A percentile compares a stretch with the other conserved stretches of the same genome.
Evolutionary conservation across 2,797 vertebrate genomes (phyloP).

Genomic region (Macrochelys suwanniensis): DNA sequence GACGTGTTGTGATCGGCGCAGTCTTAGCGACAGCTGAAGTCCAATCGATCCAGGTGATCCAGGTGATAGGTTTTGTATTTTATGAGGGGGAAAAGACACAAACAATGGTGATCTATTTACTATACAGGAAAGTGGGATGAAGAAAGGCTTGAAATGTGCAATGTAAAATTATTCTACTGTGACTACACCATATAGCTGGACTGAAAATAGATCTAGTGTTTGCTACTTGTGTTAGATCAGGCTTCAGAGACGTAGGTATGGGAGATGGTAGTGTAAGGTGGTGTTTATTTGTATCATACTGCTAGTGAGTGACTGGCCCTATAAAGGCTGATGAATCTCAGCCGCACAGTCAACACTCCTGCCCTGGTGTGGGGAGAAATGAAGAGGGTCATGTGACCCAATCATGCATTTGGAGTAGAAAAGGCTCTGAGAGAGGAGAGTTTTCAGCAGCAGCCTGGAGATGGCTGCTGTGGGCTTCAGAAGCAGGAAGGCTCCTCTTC

Average conservation of each 20-base stretch:
- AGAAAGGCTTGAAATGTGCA: neutral
- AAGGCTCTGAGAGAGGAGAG: neutral
- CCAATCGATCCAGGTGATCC: no score
- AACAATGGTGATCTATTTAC: neutral
- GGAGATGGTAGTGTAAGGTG: neutral
- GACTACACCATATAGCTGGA: neutral
- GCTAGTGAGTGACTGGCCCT: neutral
- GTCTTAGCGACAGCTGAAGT: no score
- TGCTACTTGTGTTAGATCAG: rapidly evolving
- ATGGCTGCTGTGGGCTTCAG: neutral
- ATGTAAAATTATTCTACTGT: neutral
- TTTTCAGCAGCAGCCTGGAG: neutral
- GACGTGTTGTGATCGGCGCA: no score
- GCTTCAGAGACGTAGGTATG: neutral
- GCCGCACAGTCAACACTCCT: neutral
- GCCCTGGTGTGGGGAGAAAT: neutral
- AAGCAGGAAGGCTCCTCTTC: neutral
- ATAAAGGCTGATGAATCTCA: neutral
- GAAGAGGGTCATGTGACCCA: neutral
- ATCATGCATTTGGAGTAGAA: neutral
- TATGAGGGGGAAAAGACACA: neutral
- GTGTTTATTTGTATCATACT: neutral
- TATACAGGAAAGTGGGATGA: neutral
- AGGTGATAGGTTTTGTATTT: neutral
- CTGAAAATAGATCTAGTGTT: neutral